phyloP scores from a whole-genome alignment of 1,140 invertebrate species.

The Drosophila baimaii region DNA sequence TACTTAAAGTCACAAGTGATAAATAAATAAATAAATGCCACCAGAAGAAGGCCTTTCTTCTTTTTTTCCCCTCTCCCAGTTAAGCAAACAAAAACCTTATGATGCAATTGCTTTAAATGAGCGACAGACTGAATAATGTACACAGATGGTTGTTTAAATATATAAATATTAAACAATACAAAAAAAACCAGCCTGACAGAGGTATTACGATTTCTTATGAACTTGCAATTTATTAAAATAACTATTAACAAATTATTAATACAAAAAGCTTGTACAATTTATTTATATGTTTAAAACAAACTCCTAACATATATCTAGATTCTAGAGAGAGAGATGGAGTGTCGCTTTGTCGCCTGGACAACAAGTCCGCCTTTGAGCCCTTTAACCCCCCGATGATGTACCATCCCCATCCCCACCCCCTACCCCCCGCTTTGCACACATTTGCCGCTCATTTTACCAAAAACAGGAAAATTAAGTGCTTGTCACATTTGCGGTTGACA shows the following conservation, averaged over 20 bases:
- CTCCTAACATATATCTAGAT: no score
- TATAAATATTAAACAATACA: not conserved
- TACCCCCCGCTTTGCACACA: not conserved
- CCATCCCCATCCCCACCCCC: accelerated
- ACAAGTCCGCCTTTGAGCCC: not conserved
- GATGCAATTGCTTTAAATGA: conserved; percentile 10
- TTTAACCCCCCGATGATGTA: conserved; percentile 11
- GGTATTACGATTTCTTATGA: not conserved
- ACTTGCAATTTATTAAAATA: not conserved
- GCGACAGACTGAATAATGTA: not conserved
- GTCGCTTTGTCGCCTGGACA: not conserved
- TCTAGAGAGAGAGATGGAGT: no score
- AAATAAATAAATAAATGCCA: conserved; percentile 19
- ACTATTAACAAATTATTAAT: not conserved
- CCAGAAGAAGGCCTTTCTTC: conserved; percentile 16
- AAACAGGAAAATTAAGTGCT: conserved; percentile 77
- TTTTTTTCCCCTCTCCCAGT: not conserved
- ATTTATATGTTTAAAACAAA: not conserved
- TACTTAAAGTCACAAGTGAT: conserved; percentile 23
- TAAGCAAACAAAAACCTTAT: conserved; percentile 7
- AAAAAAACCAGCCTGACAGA: no score
- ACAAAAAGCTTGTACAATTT: not conserved
- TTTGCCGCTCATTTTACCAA: conserved; percentile 66
- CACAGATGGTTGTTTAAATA: not conserved
- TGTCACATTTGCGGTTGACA: conserved; percentile 78